A percentile compares a stretch with the other conserved stretches of the same genome.
These are phyloP conservation scores for Frankliniella intonsa DNA, from an alignment of 2,888 invertebrate genomes.

Conservation along the genomic window DNA sequence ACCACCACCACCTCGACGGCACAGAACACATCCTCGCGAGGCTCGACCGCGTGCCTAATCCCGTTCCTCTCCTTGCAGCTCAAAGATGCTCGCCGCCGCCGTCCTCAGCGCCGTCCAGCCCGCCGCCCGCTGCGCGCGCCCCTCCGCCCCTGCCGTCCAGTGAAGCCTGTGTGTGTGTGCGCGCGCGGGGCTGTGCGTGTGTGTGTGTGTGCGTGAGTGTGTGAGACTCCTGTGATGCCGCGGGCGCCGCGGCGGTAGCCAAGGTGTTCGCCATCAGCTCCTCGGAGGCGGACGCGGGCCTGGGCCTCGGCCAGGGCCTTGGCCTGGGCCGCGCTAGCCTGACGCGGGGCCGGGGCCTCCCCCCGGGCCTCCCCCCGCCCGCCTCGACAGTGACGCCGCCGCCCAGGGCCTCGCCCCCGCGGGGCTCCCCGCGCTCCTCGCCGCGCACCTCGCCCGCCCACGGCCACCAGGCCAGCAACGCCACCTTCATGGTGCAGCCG, in stretches of 20 bases:
- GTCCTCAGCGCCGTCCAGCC: neutral
- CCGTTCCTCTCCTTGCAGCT: neutral
- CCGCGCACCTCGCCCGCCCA: neutral
- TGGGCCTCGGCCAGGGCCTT: neutral
- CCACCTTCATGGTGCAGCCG: constrained; percentile 21
- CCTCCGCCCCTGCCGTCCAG: neutral
- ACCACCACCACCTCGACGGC: too few species aligned
- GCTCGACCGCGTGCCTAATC: neutral
- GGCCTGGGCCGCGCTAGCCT: neutral
- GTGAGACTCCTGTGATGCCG: neutral
- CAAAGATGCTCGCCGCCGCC: neutral
- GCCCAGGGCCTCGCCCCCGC: neutral
- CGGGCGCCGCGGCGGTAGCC: neutral
- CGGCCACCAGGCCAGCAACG: constrained; percentile 1
- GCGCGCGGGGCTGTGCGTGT: too few species aligned
- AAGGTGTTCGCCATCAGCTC: constrained; percentile 14
- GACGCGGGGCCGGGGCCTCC: neutral
- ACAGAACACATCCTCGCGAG: too few species aligned
- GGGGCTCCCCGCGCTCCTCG: neutral
- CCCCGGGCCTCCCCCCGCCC: neutral
- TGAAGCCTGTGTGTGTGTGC: neutral
- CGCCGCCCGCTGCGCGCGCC: neutral
- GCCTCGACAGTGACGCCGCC: neutral
- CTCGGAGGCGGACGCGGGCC: constrained; percentile 15
- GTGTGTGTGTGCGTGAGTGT: too few species aligned